Conservation (phyloP, 1,140 invertebrate species). For the Diplogasteroides magnus region DNA sequence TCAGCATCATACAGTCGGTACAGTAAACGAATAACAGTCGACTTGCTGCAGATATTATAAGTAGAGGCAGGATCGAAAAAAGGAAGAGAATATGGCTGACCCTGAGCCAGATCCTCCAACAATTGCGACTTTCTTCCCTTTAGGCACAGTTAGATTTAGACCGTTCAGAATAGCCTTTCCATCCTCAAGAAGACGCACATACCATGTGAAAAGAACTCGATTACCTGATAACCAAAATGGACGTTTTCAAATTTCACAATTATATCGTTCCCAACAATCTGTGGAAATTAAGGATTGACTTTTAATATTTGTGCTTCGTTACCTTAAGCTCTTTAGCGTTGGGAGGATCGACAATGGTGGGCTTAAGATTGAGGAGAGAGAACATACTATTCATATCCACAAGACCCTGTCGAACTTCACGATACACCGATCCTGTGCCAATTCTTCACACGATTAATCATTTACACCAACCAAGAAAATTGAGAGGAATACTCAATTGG, state of each 20-base stretch:
- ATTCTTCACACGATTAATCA: background rate
- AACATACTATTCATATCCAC: constrained; percentile 99
- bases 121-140: constrained; percentile 92
- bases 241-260: constrained; percentile 79
- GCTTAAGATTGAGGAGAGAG: constrained; percentile 73
- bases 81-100: constrained; percentile 58
- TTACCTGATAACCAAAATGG: constrained; percentile 73
- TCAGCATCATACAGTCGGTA: constrained; percentile 93
- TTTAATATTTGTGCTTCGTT: too few species aligned
- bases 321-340: constrained; percentile 31
- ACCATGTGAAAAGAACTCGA: too few species aligned
- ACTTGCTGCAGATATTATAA: constrained; percentile 70
- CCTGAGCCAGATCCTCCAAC: constrained; percentile 95
- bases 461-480: constrained; percentile 68
- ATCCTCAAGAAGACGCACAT: background rate
- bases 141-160: constrained; percentile 78
- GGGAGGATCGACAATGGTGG: constrained; percentile 42
- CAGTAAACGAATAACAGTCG: constrained; percentile 85
- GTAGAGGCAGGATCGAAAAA: too few species aligned
- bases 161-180: constrained; percentile 72
- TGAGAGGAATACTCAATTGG: constrained; percentile 90
- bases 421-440: constrained; percentile 79
- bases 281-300: constrained; percentile 55
- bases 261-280: background rate
- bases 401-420: constrained; percentile 89